These are phyloP conservation scores for Carcinoscorpius rotundicauda DNA, from an alignment of 1,140 invertebrate species.

Conservation along the genomic window DNA sequence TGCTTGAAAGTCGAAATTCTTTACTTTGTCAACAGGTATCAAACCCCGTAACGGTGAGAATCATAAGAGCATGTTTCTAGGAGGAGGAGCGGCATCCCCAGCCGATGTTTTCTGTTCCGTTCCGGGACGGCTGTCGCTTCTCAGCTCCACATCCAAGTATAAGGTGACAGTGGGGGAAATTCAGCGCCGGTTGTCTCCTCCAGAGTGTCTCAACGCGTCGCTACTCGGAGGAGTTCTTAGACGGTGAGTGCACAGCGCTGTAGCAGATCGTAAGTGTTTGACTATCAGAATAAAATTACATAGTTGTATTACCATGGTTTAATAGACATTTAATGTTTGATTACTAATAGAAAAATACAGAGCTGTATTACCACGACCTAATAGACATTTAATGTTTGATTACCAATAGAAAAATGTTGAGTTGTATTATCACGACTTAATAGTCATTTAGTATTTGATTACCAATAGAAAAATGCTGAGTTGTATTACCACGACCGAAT, in stretches of 20 bases:
- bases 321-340: too few species aligned
- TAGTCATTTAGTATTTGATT: too few species aligned
- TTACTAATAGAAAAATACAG: too few species aligned
- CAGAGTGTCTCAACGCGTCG: slow-evolving; percentile 97
- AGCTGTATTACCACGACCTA: too few species aligned
- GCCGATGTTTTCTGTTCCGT: slow-evolving; percentile 71
- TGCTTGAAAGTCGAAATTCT: not conserved
- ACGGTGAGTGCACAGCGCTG: slow-evolving; percentile 45
- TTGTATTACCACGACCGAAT: too few species aligned
- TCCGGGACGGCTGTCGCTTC: slow-evolving; percentile 86
- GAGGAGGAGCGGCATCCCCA: slow-evolving; percentile 38
- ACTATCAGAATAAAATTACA: too few species aligned
- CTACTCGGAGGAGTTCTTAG: slow-evolving; percentile 94
- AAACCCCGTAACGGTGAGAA: slow-evolving; percentile 41
- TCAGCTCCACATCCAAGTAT: slow-evolving; percentile 98
- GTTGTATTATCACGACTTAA: too few species aligned
- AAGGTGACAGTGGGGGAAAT: slow-evolving; percentile 99
- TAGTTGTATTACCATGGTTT: too few species aligned
- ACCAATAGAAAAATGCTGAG: too few species aligned
- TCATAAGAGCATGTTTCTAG: slow-evolving; percentile 28
- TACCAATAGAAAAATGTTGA: too few species aligned
- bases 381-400: too few species aligned
- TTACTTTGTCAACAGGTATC: slow-evolving; percentile 39
- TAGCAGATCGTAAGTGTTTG: too few species aligned
- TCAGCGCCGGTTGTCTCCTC: slow-evolving; percentile 88